Evolutionary conservation across 2,113 vertebrate genomes (phyloP).

Genomic region (Struthio camelus): DNA sequence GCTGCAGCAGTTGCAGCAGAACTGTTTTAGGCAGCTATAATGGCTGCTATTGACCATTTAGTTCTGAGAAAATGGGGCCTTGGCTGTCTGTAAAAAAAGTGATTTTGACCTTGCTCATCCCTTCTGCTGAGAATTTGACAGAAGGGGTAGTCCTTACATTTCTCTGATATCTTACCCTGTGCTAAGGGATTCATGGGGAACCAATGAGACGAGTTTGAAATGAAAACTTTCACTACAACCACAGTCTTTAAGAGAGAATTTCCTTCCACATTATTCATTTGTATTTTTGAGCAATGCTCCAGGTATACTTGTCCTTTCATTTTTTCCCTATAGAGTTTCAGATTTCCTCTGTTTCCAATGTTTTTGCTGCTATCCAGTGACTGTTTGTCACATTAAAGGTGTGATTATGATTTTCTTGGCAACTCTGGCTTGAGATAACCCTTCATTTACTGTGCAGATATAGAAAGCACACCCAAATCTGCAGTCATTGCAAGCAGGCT

Average conservation of each 20-base stretch:
- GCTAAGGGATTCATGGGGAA: not conserved
- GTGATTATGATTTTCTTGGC: not conserved
- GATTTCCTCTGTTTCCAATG: not conserved
- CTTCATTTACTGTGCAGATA: rapidly evolving
- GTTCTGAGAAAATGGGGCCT: not conserved
- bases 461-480: not conserved
- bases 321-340: not conserved
- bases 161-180: not conserved
- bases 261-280: not conserved
- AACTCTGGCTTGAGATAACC: not conserved
- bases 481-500: not conserved
- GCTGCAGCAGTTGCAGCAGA: not conserved
- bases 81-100: not conserved
- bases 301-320: not conserved
- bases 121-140: not conserved
- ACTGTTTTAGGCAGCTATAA: not conserved
- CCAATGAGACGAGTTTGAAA: not conserved
- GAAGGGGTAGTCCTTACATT: not conserved
- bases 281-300: not conserved
- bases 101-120: not conserved
- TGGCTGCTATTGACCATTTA: not conserved
- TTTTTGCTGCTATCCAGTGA: not conserved
- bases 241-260: not conserved
- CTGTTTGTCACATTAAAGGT: not conserved
- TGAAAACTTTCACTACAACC: not conserved